A percentile compares a stretch with the other conserved stretches of the same genome.
Evolutionary conservation across 2,888 invertebrate species (phyloP).

Genomic region (Sarcophaga caerulescens): DNA sequence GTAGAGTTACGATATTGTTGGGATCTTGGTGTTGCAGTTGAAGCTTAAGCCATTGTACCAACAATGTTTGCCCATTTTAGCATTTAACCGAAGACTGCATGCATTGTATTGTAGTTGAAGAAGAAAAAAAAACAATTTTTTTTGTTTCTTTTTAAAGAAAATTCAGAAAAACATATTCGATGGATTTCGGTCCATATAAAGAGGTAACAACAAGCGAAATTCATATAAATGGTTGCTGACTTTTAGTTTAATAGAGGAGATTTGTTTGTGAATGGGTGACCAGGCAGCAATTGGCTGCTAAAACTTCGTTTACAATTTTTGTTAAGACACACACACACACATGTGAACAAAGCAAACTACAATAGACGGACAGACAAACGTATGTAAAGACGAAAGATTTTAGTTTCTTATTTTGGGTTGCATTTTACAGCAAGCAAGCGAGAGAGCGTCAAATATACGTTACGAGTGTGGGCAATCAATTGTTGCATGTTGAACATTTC

Average conservation of each 20-base stretch:
- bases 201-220: conserved; percentile 59
- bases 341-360: not conserved
- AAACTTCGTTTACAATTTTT: no score
- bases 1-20: not conserved
- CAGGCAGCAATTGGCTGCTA: conserved; percentile 1
- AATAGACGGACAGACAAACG: not conserved
- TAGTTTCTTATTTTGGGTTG: not conserved
- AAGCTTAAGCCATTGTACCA: conserved; percentile 46
- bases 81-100: conserved; percentile 54
- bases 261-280: conserved; percentile 25
- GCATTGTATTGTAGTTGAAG: conserved; percentile 25
- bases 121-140: conserved; percentile 29
- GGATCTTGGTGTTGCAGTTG: conserved; percentile 25
- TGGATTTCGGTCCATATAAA: conserved; percentile 27
- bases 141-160: conserved; percentile 10
- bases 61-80: conserved; percentile 49
- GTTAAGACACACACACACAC: no score
- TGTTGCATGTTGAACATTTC: conserved; percentile 75
- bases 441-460: not conserved
- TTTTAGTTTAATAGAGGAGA: conserved; percentile 29
- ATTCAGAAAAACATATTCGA: not conserved
- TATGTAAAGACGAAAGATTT: not conserved
- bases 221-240: conserved; percentile 52
- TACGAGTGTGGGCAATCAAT: conserved; percentile 74
- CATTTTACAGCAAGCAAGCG: not conserved